Evolutionary conservation across 1,140 invertebrate genomes (phyloP).

Genomic region (Pseudachorutes palmiensis): DNA sequence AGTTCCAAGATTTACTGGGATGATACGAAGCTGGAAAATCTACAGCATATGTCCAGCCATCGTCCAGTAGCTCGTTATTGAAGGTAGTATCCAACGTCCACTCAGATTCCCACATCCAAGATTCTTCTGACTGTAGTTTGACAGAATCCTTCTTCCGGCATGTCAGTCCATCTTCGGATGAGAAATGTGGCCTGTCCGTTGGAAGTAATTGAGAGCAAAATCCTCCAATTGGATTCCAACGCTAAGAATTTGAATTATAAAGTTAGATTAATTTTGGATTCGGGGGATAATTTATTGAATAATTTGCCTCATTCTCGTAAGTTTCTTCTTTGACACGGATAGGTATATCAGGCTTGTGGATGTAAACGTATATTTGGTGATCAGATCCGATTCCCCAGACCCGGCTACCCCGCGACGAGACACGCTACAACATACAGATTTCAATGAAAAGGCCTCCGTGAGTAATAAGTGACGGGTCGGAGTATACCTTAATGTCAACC

Average conservation of each 20-base stretch:
- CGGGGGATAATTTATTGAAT: too few species aligned
- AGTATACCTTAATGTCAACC: constrained; percentile 24
- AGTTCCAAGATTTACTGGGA: constrained; percentile 77
- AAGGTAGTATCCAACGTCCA: constrained; percentile 83
- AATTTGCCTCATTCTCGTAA: constrained; percentile 88
- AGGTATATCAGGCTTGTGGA: constrained; percentile 77
- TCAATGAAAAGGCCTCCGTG: constrained; percentile 31
- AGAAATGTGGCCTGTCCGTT: constrained; percentile 76
- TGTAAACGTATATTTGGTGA: constrained; percentile 81
- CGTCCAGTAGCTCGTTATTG: constrained; percentile 70
- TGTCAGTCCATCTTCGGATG: constrained; percentile 67
- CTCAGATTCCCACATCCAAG: constrained; percentile 88
- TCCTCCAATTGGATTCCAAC: constrained; percentile 83
- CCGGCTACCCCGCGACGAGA: constrained; percentile 71
- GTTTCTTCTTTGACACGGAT: constrained; percentile 80
- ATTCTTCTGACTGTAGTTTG: constrained; percentile 68
- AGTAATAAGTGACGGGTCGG: not conserved
- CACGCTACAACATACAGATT: constrained; percentile 51
- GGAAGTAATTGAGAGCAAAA: constrained; percentile 71
- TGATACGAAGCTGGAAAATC: constrained; percentile 83
- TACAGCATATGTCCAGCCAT: constrained; percentile 86
- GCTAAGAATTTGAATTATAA: too few species aligned
- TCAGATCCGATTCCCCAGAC: constrained; percentile 87
- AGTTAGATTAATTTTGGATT: too few species aligned
- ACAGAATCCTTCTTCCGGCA: constrained; percentile 70